Conservation (phyloP, 2,888 invertebrate genomes). For the Drosophila kuntzei region DNA sequence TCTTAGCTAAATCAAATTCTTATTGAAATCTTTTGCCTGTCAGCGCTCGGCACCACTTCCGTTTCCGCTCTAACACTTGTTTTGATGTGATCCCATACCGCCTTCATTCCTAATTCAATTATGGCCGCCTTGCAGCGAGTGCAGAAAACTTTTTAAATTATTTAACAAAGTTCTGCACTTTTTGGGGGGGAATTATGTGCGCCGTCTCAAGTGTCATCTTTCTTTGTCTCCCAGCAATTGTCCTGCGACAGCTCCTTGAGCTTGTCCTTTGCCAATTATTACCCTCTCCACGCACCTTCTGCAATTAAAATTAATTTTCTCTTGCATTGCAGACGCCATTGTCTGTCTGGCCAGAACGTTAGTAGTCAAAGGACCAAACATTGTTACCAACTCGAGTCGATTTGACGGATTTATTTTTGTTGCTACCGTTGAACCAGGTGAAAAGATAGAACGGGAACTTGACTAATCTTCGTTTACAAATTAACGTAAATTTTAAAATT, state of each 20-base stretch:
- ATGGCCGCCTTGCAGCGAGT: slow-evolving; percentile 50
- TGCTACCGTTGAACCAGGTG: slow-evolving; percentile 16
- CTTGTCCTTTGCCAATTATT: slow-evolving; percentile 69
- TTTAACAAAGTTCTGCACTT: slow-evolving; percentile 63
- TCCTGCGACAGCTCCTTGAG: slow-evolving; percentile 36
- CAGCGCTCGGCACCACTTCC: slow-evolving; percentile 61
- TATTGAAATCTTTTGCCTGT: slow-evolving; percentile 62
- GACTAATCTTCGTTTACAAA: neutral
- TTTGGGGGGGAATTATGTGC: slow-evolving; percentile 54
- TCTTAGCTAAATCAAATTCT: slow-evolving; percentile 73
- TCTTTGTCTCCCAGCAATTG: slow-evolving; percentile 59
- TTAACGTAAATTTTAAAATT: neutral
- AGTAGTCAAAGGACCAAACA: slow-evolving; percentile 32
- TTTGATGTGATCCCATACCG: slow-evolving; percentile 47
- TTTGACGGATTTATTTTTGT: slow-evolving; percentile 47
- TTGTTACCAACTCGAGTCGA: slow-evolving; percentile 45
- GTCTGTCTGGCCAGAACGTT: slow-evolving; percentile 27
- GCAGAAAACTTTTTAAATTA: slow-evolving; percentile 74
- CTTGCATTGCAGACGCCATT: slow-evolving; percentile 56
- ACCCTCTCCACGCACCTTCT: slow-evolving; percentile 53
- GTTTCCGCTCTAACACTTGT: slow-evolving; percentile 80
- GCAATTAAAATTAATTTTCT: slow-evolving; percentile 71
- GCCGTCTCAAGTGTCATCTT: slow-evolving; percentile 76
- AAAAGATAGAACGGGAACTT: neutral
- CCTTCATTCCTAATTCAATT: slow-evolving; percentile 57